phyloP scores from a whole-genome alignment of 2,797 vertebrate species.

The Anableps anableps region DNA sequence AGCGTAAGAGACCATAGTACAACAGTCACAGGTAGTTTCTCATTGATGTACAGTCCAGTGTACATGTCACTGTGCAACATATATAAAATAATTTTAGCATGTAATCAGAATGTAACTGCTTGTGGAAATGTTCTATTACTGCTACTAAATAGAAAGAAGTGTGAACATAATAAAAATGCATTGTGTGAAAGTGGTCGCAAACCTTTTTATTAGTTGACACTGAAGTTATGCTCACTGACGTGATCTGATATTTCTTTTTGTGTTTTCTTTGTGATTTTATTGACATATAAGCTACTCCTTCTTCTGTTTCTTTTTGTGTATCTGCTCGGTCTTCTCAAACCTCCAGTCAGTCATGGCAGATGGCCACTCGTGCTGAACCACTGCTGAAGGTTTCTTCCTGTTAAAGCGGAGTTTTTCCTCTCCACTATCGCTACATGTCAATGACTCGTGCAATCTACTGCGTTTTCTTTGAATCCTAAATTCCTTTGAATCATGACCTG shows the following conservation, averaged over 20 bases:
- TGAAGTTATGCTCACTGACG: neutral
- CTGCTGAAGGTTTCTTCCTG: no score
- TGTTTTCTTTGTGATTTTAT: no score
- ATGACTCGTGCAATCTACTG: no score
- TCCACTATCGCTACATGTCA: no score
- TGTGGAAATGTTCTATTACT: neutral
- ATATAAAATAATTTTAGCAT: neutral
- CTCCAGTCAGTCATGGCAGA: no score
- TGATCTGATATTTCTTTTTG: neutral
- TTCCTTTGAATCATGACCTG: no score
- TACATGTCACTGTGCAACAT: neutral
- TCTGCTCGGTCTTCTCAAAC: no score
- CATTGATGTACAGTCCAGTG: slow-evolving; percentile 18
- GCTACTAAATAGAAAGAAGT: neutral
- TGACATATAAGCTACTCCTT: no score
- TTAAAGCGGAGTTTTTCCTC: no score
- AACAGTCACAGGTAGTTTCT: slow-evolving; percentile 20
- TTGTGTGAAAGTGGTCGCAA: neutral
- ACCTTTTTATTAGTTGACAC: neutral
- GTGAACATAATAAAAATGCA: neutral
- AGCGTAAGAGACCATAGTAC: neutral
- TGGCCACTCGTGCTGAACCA: no score
- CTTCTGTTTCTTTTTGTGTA: neutral
- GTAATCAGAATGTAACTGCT: neutral
- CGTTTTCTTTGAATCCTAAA: no score